These are phyloP conservation scores for Euproctis similis DNA, from an alignment of 2,888 invertebrate species.

Conservation along the genomic window DNA sequence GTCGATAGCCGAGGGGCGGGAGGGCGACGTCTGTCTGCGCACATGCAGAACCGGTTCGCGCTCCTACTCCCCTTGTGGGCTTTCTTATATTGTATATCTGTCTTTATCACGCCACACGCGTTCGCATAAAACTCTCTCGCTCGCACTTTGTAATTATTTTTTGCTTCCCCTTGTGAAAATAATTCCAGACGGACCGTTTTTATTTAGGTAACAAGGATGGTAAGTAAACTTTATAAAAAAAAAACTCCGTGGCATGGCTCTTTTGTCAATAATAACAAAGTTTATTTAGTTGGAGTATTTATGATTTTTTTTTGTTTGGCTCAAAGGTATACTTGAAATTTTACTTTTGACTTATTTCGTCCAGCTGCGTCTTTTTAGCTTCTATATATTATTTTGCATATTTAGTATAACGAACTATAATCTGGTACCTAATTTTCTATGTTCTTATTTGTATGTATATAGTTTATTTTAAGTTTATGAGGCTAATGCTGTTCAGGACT, in stretches of 20 bases:
- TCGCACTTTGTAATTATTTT: conserved; percentile 69
- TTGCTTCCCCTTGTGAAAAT: conserved; percentile 70
- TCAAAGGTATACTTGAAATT: too few species aligned
- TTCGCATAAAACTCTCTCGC: conserved; percentile 53
- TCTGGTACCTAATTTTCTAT: too few species aligned
- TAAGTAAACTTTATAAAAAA: conserved; percentile 46
- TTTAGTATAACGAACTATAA: too few species aligned
- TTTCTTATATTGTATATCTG: conserved; percentile 50
- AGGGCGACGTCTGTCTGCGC: conserved; percentile 64
- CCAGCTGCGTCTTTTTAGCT: too few species aligned
- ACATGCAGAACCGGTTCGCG: conserved; percentile 73
- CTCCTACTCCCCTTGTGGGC: conserved; percentile 64
- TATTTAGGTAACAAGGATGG: conserved; percentile 48
- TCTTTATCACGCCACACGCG: conserved; percentile 61
- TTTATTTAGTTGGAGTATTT: too few species aligned
- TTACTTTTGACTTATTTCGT: too few species aligned
- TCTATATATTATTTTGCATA: too few species aligned
- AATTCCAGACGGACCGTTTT: conserved; percentile 63
- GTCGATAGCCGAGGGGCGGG: conserved; percentile 66
- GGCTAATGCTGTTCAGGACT: too few species aligned
- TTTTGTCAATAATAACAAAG: conserved; percentile 29
- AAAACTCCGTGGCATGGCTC: conserved; percentile 33
- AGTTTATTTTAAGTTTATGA: too few species aligned
- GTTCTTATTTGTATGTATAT: too few species aligned
- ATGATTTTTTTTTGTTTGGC: too few species aligned